phyloP scores from a whole-genome alignment of 2,113 vertebrate genomes.

The Phocoena sinus region DNA sequence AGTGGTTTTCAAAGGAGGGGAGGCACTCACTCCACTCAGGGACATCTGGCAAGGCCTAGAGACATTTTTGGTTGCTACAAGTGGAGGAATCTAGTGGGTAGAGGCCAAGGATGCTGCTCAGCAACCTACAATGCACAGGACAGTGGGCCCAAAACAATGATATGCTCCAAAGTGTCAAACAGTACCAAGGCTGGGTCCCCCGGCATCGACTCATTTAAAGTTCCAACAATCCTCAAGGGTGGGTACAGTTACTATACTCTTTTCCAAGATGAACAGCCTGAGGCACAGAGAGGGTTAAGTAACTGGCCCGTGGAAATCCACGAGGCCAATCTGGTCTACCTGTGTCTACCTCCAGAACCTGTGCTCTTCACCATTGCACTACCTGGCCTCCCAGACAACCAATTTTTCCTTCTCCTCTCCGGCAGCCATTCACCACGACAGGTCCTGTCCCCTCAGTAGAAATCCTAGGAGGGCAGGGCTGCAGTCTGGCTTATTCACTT shows the following conservation, averaged over 20 bases:
- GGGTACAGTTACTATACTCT: background rate
- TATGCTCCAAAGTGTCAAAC: background rate
- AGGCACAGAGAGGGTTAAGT: background rate
- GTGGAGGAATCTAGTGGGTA: background rate
- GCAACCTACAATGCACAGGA: background rate
- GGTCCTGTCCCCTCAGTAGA: background rate
- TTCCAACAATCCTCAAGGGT: background rate
- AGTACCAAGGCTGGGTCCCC: too few species aligned
- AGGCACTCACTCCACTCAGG: background rate
- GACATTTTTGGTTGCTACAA: background rate
- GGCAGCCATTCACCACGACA: background rate
- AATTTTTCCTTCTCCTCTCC: background rate
- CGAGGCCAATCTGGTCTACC: background rate
- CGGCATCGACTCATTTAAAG: background rate
- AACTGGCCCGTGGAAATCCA: background rate
- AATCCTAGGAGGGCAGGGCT: background rate
- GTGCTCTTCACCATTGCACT: background rate
- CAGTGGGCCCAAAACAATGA: background rate
- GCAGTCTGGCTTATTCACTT: background rate
- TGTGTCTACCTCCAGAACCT: background rate
- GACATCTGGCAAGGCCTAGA: background rate
- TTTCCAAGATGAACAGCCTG: background rate
- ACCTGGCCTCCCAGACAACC: background rate
- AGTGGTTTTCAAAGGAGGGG: background rate
- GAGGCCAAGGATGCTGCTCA: background rate